Base-by-base conservation (phyloP, 2,113 vertebrate genomes). In the Lonchura striata region DNA sequence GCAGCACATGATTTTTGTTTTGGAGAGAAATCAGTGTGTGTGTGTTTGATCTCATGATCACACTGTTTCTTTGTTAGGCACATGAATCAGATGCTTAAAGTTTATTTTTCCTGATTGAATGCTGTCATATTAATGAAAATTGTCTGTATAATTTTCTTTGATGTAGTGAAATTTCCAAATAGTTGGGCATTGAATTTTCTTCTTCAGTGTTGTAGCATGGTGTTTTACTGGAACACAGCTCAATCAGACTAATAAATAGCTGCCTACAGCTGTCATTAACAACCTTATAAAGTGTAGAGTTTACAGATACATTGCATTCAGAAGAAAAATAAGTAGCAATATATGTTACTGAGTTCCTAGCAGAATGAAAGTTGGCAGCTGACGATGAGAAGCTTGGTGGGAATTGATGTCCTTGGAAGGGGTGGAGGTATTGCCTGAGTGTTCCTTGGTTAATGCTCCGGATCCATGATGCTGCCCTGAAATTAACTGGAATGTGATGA, bases 21-120 rank as follows among this genome's bases (percentile, higher is more conserved):
- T 8, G 8, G 25, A 61, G 47, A 41, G n/a, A 56, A 71, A 60
- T 37, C 0, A 1, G 39, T 2, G 2, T 52, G 6, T 20, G 19
- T 65, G 3, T 13, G 12, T 56, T 75, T 84, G 30, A 76, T 71
- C 33, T 68, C 27, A 50, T 63, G 52, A 14, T 63, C 13, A 6
- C 4, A 0, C 21, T 72, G 65, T 79, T 93, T 76, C 41, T 64
- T 54, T 71, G 22, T 68, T 64, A 53, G 41, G 25, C 37, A 47
- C 4, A 2, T 31, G 28, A 78, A 60, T 75, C n/a, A 24, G 24
- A 18, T n/a, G 2, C 15, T 41, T 17, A 22, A 81, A 82, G 10
- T 61, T 91, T 72, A 47, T 91, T 75, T 91, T 89, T 30, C 31
- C 12, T 41, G 19, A 37, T 2, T 68, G 53, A 74, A 47, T 89